Percentiles rank a stretch among this genome's conserved stretches.
phyloP scores from a whole-genome alignment of 2,113 vertebrate species.

The Phainopepla nitens region DNA sequence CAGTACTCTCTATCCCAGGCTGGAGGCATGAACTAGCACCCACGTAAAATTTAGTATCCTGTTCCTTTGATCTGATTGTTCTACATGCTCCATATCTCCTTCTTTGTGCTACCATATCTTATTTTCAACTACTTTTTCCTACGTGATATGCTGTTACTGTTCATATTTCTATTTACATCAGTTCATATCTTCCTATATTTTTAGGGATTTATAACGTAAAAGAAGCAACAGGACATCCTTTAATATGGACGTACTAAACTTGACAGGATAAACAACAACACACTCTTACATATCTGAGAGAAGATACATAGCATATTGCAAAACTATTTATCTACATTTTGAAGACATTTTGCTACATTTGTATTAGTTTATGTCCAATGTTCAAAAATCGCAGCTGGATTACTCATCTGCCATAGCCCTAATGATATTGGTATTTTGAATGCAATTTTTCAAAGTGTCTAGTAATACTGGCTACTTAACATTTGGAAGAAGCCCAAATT shows the following conservation, averaged over 20 bases:
- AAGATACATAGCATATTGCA: conserved; percentile 5
- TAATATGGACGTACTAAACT: not conserved
- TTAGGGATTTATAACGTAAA: conserved; percentile 9
- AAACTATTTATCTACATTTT: conserved; percentile 41
- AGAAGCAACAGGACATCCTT: not conserved
- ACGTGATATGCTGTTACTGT: not conserved
- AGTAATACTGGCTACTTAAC: conserved; percentile 24
- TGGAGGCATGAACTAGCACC: not conserved
- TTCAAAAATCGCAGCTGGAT: not conserved
- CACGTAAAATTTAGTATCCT: not conserved
- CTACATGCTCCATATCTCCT: not conserved
- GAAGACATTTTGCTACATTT: conserved; percentile 18
- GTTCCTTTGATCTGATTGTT: not conserved
- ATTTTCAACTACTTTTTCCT: not conserved
- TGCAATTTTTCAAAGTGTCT: conserved; percentile 38
- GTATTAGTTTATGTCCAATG: conserved; percentile 20
- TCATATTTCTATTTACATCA: not conserved
- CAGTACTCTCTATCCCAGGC: not conserved
- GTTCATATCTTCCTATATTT: not conserved
- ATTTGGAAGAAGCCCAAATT: conserved; percentile 17
- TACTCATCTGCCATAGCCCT: conserved; percentile 15
- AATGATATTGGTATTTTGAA: conserved; percentile 34
- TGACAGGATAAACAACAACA: conserved; percentile 24
- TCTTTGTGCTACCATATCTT: not conserved
- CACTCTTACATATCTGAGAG: not conserved